A percentile compares a stretch with the other conserved stretches of the same genome.
Evolutionary conservation across 2,113 vertebrate species (phyloP).

Genomic region (Erythrocercus mccallii): DNA sequence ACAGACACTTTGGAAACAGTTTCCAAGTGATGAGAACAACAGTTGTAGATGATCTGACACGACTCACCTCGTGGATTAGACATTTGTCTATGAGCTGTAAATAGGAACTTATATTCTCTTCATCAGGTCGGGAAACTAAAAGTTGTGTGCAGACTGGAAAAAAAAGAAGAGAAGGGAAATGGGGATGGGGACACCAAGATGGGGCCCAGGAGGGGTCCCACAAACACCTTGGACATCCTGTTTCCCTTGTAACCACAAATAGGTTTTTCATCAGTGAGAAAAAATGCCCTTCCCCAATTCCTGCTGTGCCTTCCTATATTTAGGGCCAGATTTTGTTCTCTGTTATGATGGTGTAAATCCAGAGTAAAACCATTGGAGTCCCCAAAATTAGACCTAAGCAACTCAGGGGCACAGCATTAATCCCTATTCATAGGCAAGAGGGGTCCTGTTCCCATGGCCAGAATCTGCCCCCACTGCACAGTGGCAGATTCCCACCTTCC

Average conservation of each 20-base stretch:
- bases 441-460: background rate
- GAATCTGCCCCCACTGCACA: background rate
- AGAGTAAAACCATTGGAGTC: background rate
- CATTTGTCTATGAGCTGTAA: constrained; percentile 98
- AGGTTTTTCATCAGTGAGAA: background rate
- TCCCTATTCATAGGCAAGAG: background rate
- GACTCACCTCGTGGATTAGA: constrained; percentile 92
- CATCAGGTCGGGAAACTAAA: constrained; percentile 93
- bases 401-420: background rate
- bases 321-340: constrained; percentile 46
- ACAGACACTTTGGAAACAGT: constrained; percentile 42
- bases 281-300: background rate
- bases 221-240: background rate
- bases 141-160: constrained; percentile 94
- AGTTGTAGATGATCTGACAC: background rate
- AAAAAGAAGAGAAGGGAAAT: background rate
- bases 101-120: constrained; percentile 98
- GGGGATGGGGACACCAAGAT: background rate
- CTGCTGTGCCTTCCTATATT: constrained; percentile 51
- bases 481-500: background rate
- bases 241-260: background rate
- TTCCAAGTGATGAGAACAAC: constrained; percentile 38
- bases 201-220: background rate
- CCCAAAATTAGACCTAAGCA: constrained; percentile 19
- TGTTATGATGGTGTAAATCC: background rate